phyloP scores from a whole-genome alignment of 2,113 vertebrate species.

The Pluvianellus socialis region DNA sequence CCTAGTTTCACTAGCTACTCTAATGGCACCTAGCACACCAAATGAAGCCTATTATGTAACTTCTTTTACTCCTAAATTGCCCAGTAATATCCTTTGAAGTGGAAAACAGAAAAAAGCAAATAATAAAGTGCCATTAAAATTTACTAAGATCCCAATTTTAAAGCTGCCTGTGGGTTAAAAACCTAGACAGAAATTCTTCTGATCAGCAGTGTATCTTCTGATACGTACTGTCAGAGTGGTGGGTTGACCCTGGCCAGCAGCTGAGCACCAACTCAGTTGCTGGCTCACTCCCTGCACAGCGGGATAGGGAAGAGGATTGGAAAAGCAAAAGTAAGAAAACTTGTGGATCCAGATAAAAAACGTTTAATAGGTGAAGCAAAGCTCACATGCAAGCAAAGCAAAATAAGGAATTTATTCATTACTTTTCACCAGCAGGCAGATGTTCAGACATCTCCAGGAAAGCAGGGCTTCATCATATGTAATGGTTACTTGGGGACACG shows the following conservation, averaged over 20 bases:
- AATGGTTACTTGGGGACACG: neutral
- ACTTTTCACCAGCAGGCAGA: neutral
- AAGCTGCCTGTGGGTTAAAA: neutral
- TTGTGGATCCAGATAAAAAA: neutral
- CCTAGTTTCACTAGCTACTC: neutral
- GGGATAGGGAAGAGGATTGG: neutral
- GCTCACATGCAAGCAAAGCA: neutral
- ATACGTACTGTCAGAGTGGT: neutral
- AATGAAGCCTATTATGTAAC: neutral
- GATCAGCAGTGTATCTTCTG: neutral
- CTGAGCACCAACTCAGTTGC: neutral
- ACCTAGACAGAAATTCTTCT: neutral
- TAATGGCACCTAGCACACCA: neutral
- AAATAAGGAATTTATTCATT: neutral
- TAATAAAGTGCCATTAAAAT: neutral
- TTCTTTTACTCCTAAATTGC: neutral
- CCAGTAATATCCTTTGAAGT: neutral
- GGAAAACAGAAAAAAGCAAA: neutral
- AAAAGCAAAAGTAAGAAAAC: neutral
- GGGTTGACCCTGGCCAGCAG: neutral
- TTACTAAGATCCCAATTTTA: neutral
- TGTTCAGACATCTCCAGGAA: neutral
- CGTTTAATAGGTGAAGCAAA: neutral
- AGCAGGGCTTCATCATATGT: neutral
- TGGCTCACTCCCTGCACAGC: neutral